Percentiles rank a stretch among this genome's conserved stretches.
Evolutionary conservation across 2,797 vertebrate genomes (phyloP).

Genomic region (Lophius americanus): DNA sequence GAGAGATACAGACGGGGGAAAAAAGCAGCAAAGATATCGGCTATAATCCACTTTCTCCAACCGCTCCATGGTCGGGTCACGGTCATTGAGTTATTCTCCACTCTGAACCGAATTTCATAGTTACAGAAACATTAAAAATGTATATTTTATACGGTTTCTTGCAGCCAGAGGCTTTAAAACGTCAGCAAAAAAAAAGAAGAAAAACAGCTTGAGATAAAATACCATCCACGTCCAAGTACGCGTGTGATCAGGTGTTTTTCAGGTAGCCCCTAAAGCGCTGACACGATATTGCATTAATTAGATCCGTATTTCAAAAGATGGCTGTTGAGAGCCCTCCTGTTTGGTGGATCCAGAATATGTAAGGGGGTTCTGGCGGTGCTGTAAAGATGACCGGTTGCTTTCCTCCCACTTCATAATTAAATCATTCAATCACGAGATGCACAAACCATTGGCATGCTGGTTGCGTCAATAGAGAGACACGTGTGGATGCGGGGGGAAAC

Average conservation of each 20-base stretch:
- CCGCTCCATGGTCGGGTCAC: too few species aligned
- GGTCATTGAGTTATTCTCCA: background rate
- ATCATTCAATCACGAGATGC: conserved; percentile 59
- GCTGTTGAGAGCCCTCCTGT: conserved; percentile 18
- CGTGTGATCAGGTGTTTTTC: background rate
- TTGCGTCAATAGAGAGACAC: background rate
- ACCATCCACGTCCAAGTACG: conserved; percentile 1
- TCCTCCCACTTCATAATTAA: conserved; percentile 47
- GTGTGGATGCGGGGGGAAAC: background rate
- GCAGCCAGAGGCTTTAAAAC: background rate
- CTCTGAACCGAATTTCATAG: background rate
- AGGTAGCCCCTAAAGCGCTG: conserved; percentile 1
- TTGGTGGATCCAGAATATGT: conserved; percentile 11
- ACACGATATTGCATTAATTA: conserved; percentile 35
- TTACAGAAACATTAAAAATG: background rate
- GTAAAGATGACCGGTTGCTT: conserved; percentile 41
- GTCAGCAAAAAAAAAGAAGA: background rate
- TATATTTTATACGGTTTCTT: background rate
- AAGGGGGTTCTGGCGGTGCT: conserved; percentile 40
- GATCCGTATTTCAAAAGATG: conserved; percentile 40
- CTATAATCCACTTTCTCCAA: too few species aligned
- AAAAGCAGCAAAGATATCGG: too few species aligned
- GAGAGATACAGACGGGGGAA: too few species aligned
- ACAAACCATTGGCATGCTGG: conserved; percentile 7
- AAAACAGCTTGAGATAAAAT: too few species aligned